Evolutionary conservation across 1,140 invertebrate species (phyloP), one percentile per base, ranked within the genome.

Genomic region (Nautilus pompilius): DNA sequence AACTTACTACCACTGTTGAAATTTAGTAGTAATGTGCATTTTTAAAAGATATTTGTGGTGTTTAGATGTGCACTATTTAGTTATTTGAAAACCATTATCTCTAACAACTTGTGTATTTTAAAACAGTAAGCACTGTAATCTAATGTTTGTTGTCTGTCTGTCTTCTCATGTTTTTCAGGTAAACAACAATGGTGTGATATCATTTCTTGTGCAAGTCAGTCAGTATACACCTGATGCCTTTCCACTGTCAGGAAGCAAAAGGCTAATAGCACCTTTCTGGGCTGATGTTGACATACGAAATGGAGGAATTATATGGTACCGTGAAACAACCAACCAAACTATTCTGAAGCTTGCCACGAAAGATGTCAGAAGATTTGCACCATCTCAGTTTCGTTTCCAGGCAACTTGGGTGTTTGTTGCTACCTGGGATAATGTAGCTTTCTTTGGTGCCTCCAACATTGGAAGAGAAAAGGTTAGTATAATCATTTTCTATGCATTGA

Each of bases 101-200:
- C n/a, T n/a, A n/a, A n/a, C n/a, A n/a, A n/a, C n/a, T n/a, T n/a
- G n/a, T n/a, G n/a, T n/a, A n/a, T n/a, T n/a, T n/a, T n/a, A n/a
- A n/a, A n/a, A n/a, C n/a, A n/a, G n/a, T n/a, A n/a, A n/a, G n/a
- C n/a, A n/a, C n/a, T n/a, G n/a, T n/a, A n/a, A n/a, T n/a, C n/a
- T n/a, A n/a, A n/a, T n/a, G n/a, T n/a, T n/a, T n/a, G n/a, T n/a
- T n/a, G n/a, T n/a, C n/a, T n/a, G n/a, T n/a, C n/a, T n/a, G n/a
- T n/a, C n/a, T n/a, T n/a, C n/a, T n/a, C n/a, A n/a, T 34, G 34
- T 20, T 8, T 68, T 68, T 1, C 58, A 75, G 73, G 73, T 75
- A 20, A 76, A 72, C 57, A 76, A 76, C 59, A 76, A 76, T 62
- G 74, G 74, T 3, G 63, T 73, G 22, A 65, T 76, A 20, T 69